Evolutionary conservation across 2,113 vertebrate species (phyloP).

Genomic region (Amia ocellicauda): DNA sequence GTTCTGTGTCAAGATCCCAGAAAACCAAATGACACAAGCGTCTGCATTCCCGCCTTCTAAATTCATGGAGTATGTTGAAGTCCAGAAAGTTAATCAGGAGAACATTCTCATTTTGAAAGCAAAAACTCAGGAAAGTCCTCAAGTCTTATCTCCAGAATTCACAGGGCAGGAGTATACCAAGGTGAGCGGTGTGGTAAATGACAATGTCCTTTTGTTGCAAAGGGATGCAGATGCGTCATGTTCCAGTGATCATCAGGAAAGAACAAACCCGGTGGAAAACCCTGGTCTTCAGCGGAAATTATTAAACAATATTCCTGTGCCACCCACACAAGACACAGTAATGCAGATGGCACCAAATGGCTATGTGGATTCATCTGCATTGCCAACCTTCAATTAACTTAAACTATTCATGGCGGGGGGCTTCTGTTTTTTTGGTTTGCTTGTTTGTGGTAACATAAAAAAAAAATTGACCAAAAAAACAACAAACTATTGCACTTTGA

Average conservation of each 20-base stretch:
- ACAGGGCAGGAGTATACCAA: slow-evolving; percentile 74
- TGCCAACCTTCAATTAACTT: slow-evolving; percentile 31
- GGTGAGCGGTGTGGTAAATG: slow-evolving; percentile 68
- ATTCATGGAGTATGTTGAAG: slow-evolving; percentile 79
- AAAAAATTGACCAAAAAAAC: neutral
- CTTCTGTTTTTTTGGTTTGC: neutral
- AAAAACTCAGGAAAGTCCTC: slow-evolving; percentile 45
- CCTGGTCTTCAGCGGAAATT: slow-evolving; percentile 47
- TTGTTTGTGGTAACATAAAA: neutral
- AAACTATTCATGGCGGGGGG: neutral
- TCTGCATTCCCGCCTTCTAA: slow-evolving; percentile 34
- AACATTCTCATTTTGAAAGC: slow-evolving; percentile 68
- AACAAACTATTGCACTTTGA: slow-evolving; percentile 1
- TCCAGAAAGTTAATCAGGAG: slow-evolving; percentile 73
- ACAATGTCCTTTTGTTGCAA: slow-evolving; percentile 73
- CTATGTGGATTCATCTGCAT: slow-evolving; percentile 80
- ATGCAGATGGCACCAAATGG: slow-evolving; percentile 53
- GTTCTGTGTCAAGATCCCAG: slow-evolving; percentile 18
- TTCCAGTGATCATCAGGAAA: slow-evolving; percentile 39
- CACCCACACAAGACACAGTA: slow-evolving; percentile 36
- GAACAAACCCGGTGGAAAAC: slow-evolving; percentile 25
- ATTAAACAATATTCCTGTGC: slow-evolving; percentile 10
- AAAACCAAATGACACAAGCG: neutral
- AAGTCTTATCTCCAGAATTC: slow-evolving; percentile 27
- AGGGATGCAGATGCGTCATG: slow-evolving; percentile 45